Percentiles rank a stretch among this genome's conserved stretches.
Conservation (phyloP, 1,140 invertebrate genomes). For the Trichogramma pretiosum region DNA sequence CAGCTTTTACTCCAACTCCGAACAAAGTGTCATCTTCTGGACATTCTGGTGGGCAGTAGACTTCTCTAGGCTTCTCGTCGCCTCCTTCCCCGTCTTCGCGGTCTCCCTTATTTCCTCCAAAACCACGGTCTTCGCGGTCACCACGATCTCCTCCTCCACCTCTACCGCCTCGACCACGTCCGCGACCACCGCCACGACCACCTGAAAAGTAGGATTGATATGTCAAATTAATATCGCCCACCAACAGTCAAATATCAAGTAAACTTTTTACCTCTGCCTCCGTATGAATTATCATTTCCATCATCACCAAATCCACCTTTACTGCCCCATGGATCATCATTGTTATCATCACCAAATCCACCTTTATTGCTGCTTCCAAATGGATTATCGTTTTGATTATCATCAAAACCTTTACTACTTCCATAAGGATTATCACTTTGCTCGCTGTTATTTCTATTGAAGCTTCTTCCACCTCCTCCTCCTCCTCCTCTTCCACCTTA, state of each 20-base stretch:
- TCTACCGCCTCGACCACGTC: constrained; percentile 10
- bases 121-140: constrained; percentile 9
- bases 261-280: constrained; percentile 16
- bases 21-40: constrained; percentile 62
- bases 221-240: background rate
- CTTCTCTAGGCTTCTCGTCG: constrained; percentile 27
- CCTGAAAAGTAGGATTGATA: constrained; percentile 8
- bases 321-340: background rate
- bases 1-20: constrained; percentile 57
- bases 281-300: constrained; percentile 16
- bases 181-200: constrained; percentile 19
- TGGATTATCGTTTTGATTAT: constrained; percentile 16
- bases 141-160: constrained; percentile 13
- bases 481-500: constrained; percentile 11
- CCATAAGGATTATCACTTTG: constrained; percentile 8
- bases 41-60: constrained; percentile 76
- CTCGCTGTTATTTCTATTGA: constrained; percentile 6
- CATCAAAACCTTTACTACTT: background rate
- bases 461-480: constrained; percentile 4
- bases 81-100: constrained; percentile 10
- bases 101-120: constrained; percentile 1
- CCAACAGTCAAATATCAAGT: background rate
- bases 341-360: constrained; percentile 10
- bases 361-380: constrained; percentile 14
- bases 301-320: constrained; percentile 20